Conservation (phyloP, 2,888 invertebrate species). For the Strigamia transsilvanica region DNA sequence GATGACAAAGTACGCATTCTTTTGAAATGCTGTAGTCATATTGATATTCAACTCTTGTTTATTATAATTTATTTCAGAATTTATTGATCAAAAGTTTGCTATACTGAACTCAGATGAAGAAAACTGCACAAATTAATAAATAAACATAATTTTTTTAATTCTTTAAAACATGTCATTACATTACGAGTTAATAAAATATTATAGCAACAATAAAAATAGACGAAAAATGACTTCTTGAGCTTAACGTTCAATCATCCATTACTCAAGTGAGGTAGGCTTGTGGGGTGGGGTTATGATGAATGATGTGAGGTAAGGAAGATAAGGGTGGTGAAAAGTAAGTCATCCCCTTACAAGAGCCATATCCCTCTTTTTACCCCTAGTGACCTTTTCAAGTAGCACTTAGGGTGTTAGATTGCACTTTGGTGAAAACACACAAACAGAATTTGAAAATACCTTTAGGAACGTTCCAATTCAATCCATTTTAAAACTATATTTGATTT, state of each 20-base stretch:
- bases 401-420: constrained; percentile 46
- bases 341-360: constrained; percentile 22
- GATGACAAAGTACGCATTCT: neutral
- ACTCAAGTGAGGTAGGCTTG: constrained; percentile 31
- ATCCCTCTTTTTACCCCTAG: constrained; percentile 30
- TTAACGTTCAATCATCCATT: neutral
- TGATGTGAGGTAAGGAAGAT: neutral
- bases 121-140: neutral
- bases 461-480: neutral
- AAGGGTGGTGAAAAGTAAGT: constrained; percentile 43
- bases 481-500: neutral
- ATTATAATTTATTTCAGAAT: no score
- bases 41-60: neutral
- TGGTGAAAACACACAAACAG: constrained; percentile 16
- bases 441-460: neutral
- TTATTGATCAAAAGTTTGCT: no score
- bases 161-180: neutral
- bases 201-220: neutral
- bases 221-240: neutral
- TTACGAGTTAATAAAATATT: neutral
- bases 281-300: constrained; percentile 5
- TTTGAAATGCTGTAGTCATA: neutral
- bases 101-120: no score
- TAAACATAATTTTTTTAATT: neutral
- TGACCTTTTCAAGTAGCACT: constrained; percentile 49